A percentile compares a stretch with the other conserved stretches of the same genome.
Conservation (phyloP, 2,888 invertebrate species). For the Cantharis lateralis region DNA sequence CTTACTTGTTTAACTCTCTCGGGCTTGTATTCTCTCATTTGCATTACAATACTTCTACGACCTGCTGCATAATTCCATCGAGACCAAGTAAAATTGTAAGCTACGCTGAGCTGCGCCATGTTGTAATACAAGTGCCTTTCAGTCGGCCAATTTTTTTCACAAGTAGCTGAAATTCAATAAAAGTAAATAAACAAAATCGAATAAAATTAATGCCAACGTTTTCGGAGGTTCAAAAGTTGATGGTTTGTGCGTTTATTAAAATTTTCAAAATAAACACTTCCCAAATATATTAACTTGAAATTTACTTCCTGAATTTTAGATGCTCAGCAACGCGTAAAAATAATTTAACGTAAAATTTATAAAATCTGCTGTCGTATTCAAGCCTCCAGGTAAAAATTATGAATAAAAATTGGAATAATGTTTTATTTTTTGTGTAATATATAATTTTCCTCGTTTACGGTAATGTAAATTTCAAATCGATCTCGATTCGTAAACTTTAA, state of each 20-base stretch:
- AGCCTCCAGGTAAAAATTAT: neutral
- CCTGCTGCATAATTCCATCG: conserved; percentile 70
- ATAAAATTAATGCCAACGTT: neutral
- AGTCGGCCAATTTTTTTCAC: conserved; percentile 72
- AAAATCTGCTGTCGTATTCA: neutral
- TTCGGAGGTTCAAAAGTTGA: neutral
- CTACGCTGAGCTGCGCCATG: conserved; percentile 73
- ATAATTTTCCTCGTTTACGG: neutral
- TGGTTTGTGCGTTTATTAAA: neutral
- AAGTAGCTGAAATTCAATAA: conserved; percentile 44
- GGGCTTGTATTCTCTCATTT: conserved; percentile 64
- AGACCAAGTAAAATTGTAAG: conserved; percentile 79
- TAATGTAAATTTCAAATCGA: neutral
- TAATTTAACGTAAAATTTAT: neutral
- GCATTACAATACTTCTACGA: conserved; percentile 66
- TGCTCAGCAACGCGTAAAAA: neutral
- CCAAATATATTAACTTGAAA: neutral
- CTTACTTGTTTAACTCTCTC: conserved; percentile 56
- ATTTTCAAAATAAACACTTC: neutral
- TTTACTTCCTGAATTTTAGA: neutral
- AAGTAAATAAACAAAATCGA: too few relatives aligned
- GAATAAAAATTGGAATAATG: neutral
- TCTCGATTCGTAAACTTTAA: too few relatives aligned
- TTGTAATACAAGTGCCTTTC: conserved; percentile 79
- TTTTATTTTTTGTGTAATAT: neutral